These are phyloP conservation scores for Exocentrus adspersus DNA, from an alignment of 2,888 invertebrate species.

Conservation along the genomic window DNA sequence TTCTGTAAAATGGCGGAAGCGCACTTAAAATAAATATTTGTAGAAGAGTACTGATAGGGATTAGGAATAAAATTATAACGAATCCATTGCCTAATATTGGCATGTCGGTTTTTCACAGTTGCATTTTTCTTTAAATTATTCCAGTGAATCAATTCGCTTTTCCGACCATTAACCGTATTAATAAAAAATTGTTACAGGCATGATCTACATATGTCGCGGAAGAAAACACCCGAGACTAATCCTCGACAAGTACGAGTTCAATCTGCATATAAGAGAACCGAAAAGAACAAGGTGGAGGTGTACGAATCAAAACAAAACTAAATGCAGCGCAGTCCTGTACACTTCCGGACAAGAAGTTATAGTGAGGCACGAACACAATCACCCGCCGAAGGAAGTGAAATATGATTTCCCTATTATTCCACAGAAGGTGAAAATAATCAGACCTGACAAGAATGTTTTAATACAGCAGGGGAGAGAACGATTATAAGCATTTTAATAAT, in stretches of 20 bases:
- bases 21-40: too few species aligned
- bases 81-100: too few species aligned
- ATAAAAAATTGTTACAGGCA: conserved; percentile 6
- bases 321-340: conserved; percentile 43
- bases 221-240: conserved; percentile 48
- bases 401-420: conserved; percentile 27
- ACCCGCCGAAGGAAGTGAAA: conserved; percentile 34
- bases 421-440: conserved; percentile 36
- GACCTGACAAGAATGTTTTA: background rate
- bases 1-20: too few species aligned
- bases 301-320: conserved; percentile 38
- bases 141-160: too few species aligned
- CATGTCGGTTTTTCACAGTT: too few species aligned
- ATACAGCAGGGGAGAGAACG: too few species aligned
- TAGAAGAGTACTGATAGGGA: too few species aligned
- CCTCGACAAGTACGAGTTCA: conserved; percentile 44
- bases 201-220: conserved; percentile 34
- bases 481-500: too few species aligned
- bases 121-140: too few species aligned
- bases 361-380: conserved; percentile 45
- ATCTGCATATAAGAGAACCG: conserved; percentile 39
- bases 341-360: conserved; percentile 43
- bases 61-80: too few species aligned
- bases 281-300: conserved; percentile 47
- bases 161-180: background rate